Conservation (phyloP, 2,888 invertebrate species). For the Apotomis betuletana region DNA sequence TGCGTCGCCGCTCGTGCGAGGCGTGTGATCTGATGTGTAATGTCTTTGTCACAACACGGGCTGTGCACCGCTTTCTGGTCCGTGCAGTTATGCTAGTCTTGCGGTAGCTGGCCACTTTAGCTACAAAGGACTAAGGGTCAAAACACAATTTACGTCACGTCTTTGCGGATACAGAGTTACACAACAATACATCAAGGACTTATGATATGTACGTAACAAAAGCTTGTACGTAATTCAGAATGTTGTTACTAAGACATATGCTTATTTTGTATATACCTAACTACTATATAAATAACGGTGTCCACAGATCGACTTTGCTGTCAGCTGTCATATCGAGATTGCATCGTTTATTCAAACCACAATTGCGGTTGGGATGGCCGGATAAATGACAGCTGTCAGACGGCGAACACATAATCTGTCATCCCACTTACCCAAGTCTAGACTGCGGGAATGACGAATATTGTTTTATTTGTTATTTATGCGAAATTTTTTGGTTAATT, state of each 20-base stretch:
- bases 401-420: conserved; percentile 7
- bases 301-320: background rate
- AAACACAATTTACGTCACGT: no score
- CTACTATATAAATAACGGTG: background rate
- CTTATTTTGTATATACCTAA: no score
- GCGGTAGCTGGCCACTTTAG: background rate
- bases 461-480: background rate
- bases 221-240: no score
- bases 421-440: background rate
- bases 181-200: no score
- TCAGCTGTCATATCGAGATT: background rate
- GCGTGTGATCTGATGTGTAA: conserved; percentile 3
- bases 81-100: background rate
- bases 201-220: no score
- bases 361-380: background rate
- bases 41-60: conserved; percentile 2
- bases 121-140: background rate
- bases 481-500: background rate
- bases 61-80: background rate
- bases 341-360: background rate
- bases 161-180: no score
- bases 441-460: conserved; percentile 3
- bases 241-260: no score
- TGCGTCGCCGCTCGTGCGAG: background rate
- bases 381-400: conserved; percentile 18